Conservation (phyloP, 1,140 invertebrate species). For the Dryas iulia region DNA sequence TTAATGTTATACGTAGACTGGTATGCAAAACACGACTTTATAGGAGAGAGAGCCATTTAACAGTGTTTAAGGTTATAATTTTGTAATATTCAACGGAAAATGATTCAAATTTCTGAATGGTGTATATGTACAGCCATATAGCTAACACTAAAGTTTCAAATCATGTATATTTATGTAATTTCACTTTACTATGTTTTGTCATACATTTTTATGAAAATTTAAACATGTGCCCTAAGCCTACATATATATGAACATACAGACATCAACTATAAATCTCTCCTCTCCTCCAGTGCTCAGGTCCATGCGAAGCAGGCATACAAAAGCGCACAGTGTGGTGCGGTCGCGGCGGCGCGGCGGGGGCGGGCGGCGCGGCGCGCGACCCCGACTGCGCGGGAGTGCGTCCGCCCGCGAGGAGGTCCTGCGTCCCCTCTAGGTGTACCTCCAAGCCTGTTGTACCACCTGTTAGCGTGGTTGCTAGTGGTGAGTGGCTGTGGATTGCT, state of each 20-base stretch:
- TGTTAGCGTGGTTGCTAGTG: constrained; percentile 2
- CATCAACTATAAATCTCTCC: not conserved
- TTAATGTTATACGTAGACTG: no score
- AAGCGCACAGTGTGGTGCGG: constrained; percentile 71
- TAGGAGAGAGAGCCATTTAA: no score
- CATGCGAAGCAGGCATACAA: constrained; percentile 70
- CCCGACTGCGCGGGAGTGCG: constrained; percentile 49
- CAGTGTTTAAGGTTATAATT: no score
- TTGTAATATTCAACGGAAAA: no score
- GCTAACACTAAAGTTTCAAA: not conserved
- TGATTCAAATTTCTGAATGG: no score
- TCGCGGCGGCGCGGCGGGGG: constrained; percentile 55
- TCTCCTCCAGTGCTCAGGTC: constrained; percentile 70
- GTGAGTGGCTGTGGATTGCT: not conserved
- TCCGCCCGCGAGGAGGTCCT: constrained; percentile 52
- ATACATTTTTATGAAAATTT: no score
- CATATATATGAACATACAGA: not conserved
- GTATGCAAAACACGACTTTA: no score
- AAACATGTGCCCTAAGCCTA: no score
- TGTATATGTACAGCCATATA: no score
- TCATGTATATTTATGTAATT: no score
- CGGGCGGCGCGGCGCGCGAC: constrained; percentile 52
- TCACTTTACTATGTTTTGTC: no score
- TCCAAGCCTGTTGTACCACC: constrained; percentile 43
- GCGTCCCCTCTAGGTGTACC: constrained; percentile 66